Conservation (phyloP, 2,888 invertebrate genomes). For the Drosophila ustulata region DNA sequence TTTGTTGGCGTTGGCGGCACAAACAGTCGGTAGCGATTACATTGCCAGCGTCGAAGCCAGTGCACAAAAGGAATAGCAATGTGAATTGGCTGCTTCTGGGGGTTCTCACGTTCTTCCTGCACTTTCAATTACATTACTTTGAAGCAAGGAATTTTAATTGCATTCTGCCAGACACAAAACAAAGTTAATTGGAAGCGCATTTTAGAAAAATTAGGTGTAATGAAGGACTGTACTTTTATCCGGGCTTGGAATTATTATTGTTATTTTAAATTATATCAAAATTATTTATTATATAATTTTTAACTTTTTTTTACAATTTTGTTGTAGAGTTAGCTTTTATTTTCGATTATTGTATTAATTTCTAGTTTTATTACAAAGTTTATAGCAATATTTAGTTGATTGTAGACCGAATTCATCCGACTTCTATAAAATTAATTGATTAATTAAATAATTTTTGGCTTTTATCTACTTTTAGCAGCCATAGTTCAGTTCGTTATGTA, state of each 20-base stretch:
- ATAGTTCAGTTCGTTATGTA: background rate
- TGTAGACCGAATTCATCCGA: too few species aligned
- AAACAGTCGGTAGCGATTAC: slow-evolving; percentile 32
- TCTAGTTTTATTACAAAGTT: too few species aligned
- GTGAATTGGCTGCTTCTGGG: slow-evolving; percentile 9
- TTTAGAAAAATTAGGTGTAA: background rate
- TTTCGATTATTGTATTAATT: too few species aligned
- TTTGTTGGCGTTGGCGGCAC: slow-evolving; percentile 1
- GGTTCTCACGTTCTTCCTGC: slow-evolving; percentile 20
- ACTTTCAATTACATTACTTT: slow-evolving; percentile 11
- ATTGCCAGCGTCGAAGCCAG: slow-evolving; percentile 9
- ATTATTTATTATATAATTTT: background rate
- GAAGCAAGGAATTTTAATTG: slow-evolving; percentile 17
- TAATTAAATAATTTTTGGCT: background rate
- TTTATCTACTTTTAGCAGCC: background rate
- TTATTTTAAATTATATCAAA: background rate
- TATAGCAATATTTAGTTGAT: too few species aligned
- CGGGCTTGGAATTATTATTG: too few species aligned
- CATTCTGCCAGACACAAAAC: background rate
- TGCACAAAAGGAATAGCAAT: slow-evolving; percentile 4
- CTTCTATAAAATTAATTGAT: too few species aligned
- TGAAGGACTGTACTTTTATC: background rate
- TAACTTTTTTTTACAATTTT: too few species aligned
- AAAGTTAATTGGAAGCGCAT: background rate
- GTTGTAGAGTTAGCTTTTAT: too few species aligned